Evolutionary conservation across 2,113 vertebrate species (phyloP), one percentile per base, ranked within the genome.

Genomic region (Mugil cephalus): DNA sequence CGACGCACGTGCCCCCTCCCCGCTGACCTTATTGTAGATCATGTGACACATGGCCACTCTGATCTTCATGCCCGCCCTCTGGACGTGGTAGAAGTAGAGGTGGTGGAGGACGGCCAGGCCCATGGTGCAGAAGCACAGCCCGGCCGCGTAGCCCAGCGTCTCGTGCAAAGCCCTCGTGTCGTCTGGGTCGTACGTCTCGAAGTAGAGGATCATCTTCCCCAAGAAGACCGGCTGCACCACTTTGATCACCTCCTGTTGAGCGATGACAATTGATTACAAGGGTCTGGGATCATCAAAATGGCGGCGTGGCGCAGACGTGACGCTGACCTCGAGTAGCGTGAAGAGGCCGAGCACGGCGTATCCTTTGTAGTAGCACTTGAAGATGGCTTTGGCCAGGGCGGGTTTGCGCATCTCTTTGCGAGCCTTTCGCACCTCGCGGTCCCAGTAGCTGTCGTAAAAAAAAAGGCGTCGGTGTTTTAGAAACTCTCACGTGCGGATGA

Each of bases 41-140:
- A 99, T 96, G 76, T 98, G 96, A 71, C 97, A 98, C 95, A 98
- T 94, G 36, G 97, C 97, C 10, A 99, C 92, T 42, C 97, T 84
- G 24, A 99, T 88, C 89, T 93, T 95, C 96, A 97, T 97, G 79
- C 97, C 97, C 0, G 90, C 77, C 35, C 95, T 93, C 87, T 95
- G 96, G 1, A 97, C 95, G 0, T 96, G 90, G 61, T 94, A 98
- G 72, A 97, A 98, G 87, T 97, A 98, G 2, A 96, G 77, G 66
- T 99, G 97, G 38, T 98, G 96, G 24, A 94, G 38, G 4, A 94
- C 35, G 1, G 94, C 94, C 78, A 98, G 77, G 12, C 90, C 0
- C 1, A 99, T 76, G 0, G 95, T 93, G 69, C 90, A 95, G 39
- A 92, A 2, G 0, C 94, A 92, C 58, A 99, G 53, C 34, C 90